These are phyloP conservation scores for Philhelius pedissequus DNA, from an alignment of 2,888 invertebrate genomes.

Conservation along the genomic window DNA sequence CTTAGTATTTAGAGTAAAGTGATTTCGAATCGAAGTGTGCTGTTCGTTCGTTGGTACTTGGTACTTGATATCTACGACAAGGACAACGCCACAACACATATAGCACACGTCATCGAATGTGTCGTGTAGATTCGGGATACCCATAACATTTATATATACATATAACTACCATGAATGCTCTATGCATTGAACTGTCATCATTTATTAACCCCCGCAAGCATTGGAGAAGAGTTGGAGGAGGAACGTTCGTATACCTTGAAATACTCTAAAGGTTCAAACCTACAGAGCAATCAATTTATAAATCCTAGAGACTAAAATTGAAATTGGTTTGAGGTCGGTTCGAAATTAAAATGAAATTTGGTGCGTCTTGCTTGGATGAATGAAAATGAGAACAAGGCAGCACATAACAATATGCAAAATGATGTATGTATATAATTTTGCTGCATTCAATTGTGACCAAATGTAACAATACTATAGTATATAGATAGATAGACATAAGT, in stretches of 20 bases:
- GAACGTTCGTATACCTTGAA: neutral
- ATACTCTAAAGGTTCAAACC: neutral
- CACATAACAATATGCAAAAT: neutral
- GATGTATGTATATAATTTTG: neutral
- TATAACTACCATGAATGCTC: slow-evolving; percentile 2
- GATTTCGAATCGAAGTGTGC: slow-evolving; percentile 10
- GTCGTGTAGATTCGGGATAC: neutral
- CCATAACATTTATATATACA: neutral
- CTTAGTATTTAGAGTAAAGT: slow-evolving; percentile 7
- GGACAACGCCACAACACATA: too few relatives aligned
- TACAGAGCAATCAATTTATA: slow-evolving; percentile 25
- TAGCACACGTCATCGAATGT: neutral
- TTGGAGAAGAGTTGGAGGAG: neutral
- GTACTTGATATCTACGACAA: too few relatives aligned
- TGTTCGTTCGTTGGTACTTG: neutral
- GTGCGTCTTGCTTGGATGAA: neutral
- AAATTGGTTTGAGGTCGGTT: slow-evolving; percentile 26
- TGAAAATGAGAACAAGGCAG: neutral
- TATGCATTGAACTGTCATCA: slow-evolving; percentile 29
- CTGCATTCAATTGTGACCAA: slow-evolving; percentile 16
- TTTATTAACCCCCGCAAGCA: slow-evolving; percentile 29
- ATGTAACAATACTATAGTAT: neutral
- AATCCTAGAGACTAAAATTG: neutral
- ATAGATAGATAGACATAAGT: too few relatives aligned
- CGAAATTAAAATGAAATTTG: slow-evolving; percentile 17